Evolutionary conservation across 1,140 invertebrate genomes (phyloP), one percentile per base, ranked within the genome.

Genomic region (Leptonema lineaticorne): DNA sequence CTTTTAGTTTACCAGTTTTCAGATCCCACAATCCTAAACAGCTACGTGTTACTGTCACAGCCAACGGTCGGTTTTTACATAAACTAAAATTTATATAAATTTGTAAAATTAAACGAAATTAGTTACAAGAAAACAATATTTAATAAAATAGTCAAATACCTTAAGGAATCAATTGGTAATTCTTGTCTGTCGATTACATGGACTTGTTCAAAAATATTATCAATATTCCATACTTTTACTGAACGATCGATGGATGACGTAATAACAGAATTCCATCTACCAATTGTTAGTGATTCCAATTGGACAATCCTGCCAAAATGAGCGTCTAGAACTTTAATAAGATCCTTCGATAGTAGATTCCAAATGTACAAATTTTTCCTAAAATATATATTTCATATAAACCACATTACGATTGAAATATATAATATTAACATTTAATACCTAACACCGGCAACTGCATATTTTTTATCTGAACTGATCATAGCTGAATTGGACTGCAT

Each of bases 161-260:
- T 89, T 22, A 98, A 92, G 22, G 90, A 89, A 79, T 99, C 96
- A 64, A 99, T 95, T 74, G 96, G 95, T 56, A 98, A 82, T 77
- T 99, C 97, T 77, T 98, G 95, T 50, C 96, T 83, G 75, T 98
- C 94, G 70, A 99, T 96, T 16, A 94, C 91, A 78, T 98, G 93
- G 2, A 98, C 95, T 83, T 98, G 94, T 77, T 98, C 95, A 76
- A 97, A 96, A 74, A 99, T 98, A 76, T 99, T 98, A 76, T 98
- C 96, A 67, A 99, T 96, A 79, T 98, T 99, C 97, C 97, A 99
- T 0, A 99, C 95, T 85, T 99, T 98, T 0, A 99, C 96, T 0
- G 95, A 96, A 69, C 96, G 87, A 80, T 99, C 97, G 59, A 99
- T 97, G 0, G 96, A 98, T 0, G 96, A 97, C 0, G 96, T 97